Base-by-base conservation (phyloP, 2,888 invertebrate species). In the Epinotia brunnichana region DNA sequence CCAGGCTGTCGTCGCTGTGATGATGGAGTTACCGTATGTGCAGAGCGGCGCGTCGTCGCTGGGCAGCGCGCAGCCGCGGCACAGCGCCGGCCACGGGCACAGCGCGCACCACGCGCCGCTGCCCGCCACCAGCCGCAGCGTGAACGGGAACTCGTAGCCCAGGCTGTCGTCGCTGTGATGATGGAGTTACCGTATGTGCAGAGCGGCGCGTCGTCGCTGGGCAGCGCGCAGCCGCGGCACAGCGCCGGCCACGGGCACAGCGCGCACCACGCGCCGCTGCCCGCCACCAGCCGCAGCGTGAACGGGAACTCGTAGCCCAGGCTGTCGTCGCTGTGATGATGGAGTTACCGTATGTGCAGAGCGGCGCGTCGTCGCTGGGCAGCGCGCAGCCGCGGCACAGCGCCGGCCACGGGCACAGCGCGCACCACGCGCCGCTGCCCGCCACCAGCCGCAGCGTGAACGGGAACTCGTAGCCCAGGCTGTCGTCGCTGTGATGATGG, bases 321-420 rank as follows among this genome's bases (percentile, higher is more conserved):
- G 24, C 24, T 24, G 24, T 24, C 24, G 24, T 24, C 24, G 24
- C 24, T 24, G 24, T 24, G 24, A 24, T 4, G 5, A 3, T 24
- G 5, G 3, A 2, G 39, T 62, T 11, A 61, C 56, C 83, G 78
- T 80, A 80, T 70, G 82, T 78, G 61, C 59, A 86, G 17, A 95
- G 87, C 64, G 93, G 90, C 69, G 91, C 88, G 77, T 94, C 94
- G 76, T 94, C 94, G 84, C 96, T 96, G 51, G 96, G 96, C 82
- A 98, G 94, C 78, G 95, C 94, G 90, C 98, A 97, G 74, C 98
- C 98, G 79, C 97, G 94, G 87, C 98, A 98, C 88, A 98, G 97
- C 82, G 95, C 93, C 74, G 96, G 95, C 97, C 97, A 97, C 41
- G 96, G 95, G 86, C 97, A 97, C 84, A 95, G 92, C 64, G 83